A percentile compares a stretch with the other conserved stretches of the same genome.
Conservation (phyloP, 2,888 invertebrate species). For the Apamea epomidion region DNA sequence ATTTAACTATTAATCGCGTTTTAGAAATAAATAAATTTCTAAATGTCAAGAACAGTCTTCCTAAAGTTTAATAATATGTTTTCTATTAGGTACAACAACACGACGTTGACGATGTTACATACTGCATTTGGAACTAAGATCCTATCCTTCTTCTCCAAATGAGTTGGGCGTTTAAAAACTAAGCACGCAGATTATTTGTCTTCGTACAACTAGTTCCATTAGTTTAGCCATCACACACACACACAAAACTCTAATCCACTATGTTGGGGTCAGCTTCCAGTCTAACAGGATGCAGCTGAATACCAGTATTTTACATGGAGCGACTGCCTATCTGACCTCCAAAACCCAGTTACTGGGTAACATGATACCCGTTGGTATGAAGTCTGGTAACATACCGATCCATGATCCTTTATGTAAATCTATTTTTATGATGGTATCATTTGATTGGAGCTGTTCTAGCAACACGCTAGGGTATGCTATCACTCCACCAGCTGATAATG, state of each 20-base stretch:
- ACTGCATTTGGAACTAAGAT: not conserved
- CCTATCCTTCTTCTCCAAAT: too few species aligned
- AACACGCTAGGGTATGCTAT: constrained; percentile 44
- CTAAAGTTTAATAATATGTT: not conserved
- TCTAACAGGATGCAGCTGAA: not conserved
- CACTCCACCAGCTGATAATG: constrained; percentile 40
- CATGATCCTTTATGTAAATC: constrained; percentile 52
- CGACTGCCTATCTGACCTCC: not conserved
- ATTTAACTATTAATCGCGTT: not conserved
- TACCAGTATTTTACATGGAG: not conserved
- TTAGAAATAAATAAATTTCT: not conserved
- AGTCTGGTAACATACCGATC: constrained; percentile 31
- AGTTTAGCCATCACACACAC: too few species aligned
- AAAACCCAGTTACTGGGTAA: not conserved
- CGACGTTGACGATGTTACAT: not conserved
- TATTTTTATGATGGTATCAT: constrained; percentile 45
- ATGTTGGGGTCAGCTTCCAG: not conserved
- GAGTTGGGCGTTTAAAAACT: not conserved
- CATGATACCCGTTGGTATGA: not conserved
- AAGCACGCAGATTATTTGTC: not conserved
- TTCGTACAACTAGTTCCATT: not conserved
- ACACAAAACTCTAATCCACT: constrained; percentile 31
- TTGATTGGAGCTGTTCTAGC: constrained; percentile 36
- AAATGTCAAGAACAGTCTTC: not conserved
- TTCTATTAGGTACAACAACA: not conserved